Conservation (phyloP, 2,797 vertebrate genomes). For the Botia kubotai region DNA sequence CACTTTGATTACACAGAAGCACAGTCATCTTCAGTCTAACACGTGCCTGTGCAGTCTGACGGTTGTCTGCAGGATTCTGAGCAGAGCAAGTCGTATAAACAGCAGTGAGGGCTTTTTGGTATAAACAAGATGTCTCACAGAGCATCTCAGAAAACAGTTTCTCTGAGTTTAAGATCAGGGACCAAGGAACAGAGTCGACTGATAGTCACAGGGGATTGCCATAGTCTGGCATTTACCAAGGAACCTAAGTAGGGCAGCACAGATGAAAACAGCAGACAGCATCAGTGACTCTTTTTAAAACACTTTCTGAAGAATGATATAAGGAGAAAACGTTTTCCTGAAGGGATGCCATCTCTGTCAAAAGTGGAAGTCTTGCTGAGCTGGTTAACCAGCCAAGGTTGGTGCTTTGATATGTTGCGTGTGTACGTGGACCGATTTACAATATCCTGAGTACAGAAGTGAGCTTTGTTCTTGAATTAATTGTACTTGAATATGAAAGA, state of each 20-base stretch:
- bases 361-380: conserved; percentile 80
- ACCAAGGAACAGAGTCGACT: conserved; percentile 61
- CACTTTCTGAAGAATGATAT: conserved; percentile 58
- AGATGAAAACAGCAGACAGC: conserved; percentile 62
- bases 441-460: conserved; percentile 21
- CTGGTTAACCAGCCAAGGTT: conserved; percentile 87
- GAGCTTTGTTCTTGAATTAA: conserved; percentile 30
- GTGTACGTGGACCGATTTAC: conserved; percentile 1
- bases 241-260: conserved; percentile 60
- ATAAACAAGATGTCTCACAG: conserved; percentile 25
- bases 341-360: conserved; percentile 71
- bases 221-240: conserved; percentile 63
- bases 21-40: conserved; percentile 9
- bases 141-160: conserved; percentile 31
- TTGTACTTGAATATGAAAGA: conserved; percentile 30
- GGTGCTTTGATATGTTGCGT: conserved; percentile 65
- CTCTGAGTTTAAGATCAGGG: conserved; percentile 58
- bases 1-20: conserved; percentile 13
- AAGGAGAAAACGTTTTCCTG: conserved; percentile 72
- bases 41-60: conserved; percentile 20
- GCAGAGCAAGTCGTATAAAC: conserved; percentile 1
- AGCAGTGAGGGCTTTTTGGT: conserved; percentile 31
- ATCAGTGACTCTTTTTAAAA: conserved; percentile 29
- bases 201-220: conserved; percentile 58
- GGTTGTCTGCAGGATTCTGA: conserved; percentile 10